Percentiles rank a stretch among this genome's conserved stretches.
phyloP scores from a whole-genome alignment of 1,140 invertebrate species.

The Lepidurus packardi region DNA sequence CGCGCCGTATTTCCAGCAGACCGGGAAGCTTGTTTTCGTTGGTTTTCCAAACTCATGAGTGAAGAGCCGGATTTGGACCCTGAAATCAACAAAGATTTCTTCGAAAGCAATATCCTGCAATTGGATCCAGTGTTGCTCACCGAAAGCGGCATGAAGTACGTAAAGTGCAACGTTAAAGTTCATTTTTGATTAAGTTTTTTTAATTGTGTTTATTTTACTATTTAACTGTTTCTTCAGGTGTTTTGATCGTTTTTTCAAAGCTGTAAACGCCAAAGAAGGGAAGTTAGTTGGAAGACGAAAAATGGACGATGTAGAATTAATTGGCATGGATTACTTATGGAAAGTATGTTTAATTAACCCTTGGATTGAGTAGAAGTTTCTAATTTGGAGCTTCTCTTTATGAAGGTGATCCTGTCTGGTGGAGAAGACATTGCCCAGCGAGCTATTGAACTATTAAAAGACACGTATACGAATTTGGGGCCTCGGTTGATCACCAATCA shows the following conservation, averaged over 20 bases:
- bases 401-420: conserved; percentile 74
- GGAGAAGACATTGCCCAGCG: conserved; percentile 85
- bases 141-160: conserved; percentile 88
- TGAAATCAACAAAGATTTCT: conserved; percentile 92
- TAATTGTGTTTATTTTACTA: neutral
- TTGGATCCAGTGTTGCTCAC: conserved; percentile 85
- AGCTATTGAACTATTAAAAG: conserved; percentile 84
- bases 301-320: conserved; percentile 67
- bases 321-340: conserved; percentile 95
- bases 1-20: conserved; percentile 85
- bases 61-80: conserved; percentile 95
- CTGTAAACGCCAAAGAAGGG: conserved; percentile 90
- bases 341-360: conserved; percentile 54
- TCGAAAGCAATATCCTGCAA: conserved; percentile 89
- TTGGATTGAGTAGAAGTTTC: conserved; percentile 23
- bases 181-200: neutral
- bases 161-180: conserved; percentile 12
- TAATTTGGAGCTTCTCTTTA: conserved; percentile 29
- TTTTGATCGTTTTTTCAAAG: conserved; percentile 92
- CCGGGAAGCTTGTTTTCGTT: conserved; percentile 94
- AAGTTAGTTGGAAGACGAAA: conserved; percentile 77
- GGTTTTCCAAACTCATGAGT: conserved; percentile 98
- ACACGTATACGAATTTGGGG: conserved; percentile 89
- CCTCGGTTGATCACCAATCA: conserved; percentile 69
- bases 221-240: conserved; percentile 51